Conservation (phyloP, 2,797 vertebrate genomes). For the Menidia menidia region DNA sequence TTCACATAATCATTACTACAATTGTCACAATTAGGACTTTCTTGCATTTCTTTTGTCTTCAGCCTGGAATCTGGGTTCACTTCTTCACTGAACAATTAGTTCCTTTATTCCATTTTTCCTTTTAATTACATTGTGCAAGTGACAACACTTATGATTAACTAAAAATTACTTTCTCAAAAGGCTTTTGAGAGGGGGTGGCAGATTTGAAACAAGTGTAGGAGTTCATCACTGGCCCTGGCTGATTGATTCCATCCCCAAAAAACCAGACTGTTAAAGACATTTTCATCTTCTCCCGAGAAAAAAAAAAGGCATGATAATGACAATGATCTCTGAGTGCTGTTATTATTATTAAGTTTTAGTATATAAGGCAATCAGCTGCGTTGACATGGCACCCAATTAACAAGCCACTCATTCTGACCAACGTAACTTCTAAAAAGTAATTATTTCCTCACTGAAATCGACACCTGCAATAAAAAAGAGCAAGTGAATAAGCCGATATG, state of each 20-base stretch:
- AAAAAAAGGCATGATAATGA: background rate
- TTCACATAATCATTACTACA: conserved; percentile 49
- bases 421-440: conserved; percentile 57
- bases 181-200: conserved; percentile 1
- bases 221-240: conserved; percentile 55
- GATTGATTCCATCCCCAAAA: conserved; percentile 35
- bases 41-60: conserved; percentile 36
- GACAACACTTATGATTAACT: conserved; percentile 35
- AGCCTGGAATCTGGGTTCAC: conserved; percentile 6
- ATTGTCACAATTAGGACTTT: conserved; percentile 39
- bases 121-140: conserved; percentile 50
- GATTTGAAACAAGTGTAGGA: conserved; percentile 18
- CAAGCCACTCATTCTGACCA: conserved; percentile 49
- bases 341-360: conserved; percentile 38
- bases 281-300: background rate
- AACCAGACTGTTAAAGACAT: background rate
- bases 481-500: conserved; percentile 8
- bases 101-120: conserved; percentile 28
- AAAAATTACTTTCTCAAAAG: conserved; percentile 39
- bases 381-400: conserved; percentile 60
- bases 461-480: conserved; percentile 31
- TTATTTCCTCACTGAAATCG: conserved; percentile 53
- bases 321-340: background rate
- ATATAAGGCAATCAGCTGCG: conserved; percentile 41
- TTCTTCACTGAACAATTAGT: conserved; percentile 30